Conservation (phyloP, 2,888 invertebrate species). For the Dyspetes luteomarginatus region DNA sequence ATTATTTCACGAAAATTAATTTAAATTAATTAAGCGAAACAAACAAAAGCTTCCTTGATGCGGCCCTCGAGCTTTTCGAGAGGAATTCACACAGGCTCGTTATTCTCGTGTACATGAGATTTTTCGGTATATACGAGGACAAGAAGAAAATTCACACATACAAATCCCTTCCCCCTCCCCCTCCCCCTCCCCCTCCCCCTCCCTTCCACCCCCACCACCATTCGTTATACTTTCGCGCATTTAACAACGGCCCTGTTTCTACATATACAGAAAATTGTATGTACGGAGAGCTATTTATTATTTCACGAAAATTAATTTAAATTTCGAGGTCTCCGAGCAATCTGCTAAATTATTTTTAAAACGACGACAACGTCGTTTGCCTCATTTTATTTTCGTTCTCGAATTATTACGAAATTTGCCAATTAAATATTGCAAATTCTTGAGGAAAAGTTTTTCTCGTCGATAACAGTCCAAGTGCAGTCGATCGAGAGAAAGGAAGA, state of each 20-base stretch:
- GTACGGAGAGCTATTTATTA: neutral
- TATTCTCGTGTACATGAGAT: too few relatives aligned
- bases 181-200: too few relatives aligned
- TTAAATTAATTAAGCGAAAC: too few relatives aligned
- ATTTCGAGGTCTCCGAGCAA: conserved; percentile 14
- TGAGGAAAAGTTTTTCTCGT: neutral
- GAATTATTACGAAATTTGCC: conserved; percentile 48
- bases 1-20: too few relatives aligned
- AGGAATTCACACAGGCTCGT: too few relatives aligned
- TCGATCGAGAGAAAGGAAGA: conserved; percentile 24
- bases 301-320: neutral
- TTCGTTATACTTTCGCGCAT: conserved; percentile 63
- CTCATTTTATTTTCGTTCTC: conserved; percentile 11
- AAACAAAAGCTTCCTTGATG: neutral
- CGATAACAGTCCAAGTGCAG: too few relatives aligned
- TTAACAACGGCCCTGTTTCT: conserved; percentile 46
- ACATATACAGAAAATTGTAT: neutral
- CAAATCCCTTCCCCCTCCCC: too few relatives aligned
- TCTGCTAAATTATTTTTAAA: conserved; percentile 47
- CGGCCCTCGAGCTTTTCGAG: neutral
- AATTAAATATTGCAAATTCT: conserved; percentile 55
- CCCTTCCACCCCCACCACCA: too few relatives aligned
- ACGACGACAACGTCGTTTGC: neutral
- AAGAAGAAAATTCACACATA: too few relatives aligned
- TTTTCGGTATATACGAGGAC: too few relatives aligned